These are phyloP conservation scores for Myioborus miniatus DNA, from an alignment of 2,797 vertebrate species.

Conservation along the genomic window DNA sequence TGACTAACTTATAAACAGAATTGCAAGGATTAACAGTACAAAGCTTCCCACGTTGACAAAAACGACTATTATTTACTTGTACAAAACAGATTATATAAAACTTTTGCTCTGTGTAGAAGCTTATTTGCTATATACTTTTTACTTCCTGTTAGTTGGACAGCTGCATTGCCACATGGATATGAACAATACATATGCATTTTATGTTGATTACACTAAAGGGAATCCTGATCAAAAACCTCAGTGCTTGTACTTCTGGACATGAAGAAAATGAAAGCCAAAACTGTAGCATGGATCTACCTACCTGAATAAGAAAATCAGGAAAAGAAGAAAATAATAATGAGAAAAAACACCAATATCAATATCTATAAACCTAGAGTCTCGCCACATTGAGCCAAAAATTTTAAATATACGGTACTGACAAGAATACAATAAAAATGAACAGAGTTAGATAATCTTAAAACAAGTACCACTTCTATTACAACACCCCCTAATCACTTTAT, in stretches of 20 bases:
- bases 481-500: fast-evolving
- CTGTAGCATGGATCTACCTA: not conserved
- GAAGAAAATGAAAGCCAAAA: not conserved
- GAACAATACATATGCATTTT: not conserved
- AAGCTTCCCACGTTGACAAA: not conserved
- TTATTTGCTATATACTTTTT: not conserved
- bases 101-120: not conserved
- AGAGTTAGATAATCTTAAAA: not conserved
- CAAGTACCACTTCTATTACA: not conserved
- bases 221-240: not conserved
- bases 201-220: not conserved
- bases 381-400: not conserved
- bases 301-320: not conserved
- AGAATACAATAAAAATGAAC: not conserved
- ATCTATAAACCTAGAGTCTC: not conserved
- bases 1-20: not conserved
- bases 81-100: not conserved
- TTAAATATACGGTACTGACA: not conserved
- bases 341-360: not conserved
- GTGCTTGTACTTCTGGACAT: not conserved
- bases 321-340: not conserved
- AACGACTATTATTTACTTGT: not conserved
- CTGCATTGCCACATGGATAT: not conserved
- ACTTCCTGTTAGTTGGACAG: not conserved
- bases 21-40: not conserved